These are phyloP conservation scores for Nomada fucata DNA, from an alignment of 2,888 invertebrate genomes.

Conservation along the genomic window DNA sequence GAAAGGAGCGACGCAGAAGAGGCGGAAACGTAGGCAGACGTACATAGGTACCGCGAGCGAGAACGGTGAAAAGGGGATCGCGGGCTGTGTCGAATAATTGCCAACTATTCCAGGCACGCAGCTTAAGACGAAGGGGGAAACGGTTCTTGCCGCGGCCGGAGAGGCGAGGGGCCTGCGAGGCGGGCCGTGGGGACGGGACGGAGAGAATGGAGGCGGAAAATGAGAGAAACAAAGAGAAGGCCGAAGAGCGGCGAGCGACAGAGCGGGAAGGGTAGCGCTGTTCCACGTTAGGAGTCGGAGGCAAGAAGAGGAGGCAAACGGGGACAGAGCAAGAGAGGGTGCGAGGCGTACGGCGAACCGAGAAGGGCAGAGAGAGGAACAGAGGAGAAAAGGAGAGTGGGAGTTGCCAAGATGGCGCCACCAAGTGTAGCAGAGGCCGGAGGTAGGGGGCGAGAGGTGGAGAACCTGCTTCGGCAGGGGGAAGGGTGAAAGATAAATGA, in stretches of 20 bases:
- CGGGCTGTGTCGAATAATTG: constrained; percentile 78
- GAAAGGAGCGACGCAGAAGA: constrained; percentile 21
- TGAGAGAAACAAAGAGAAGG: constrained; percentile 70
- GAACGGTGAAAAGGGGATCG: constrained; percentile 46
- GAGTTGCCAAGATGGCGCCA: constrained; percentile 84
- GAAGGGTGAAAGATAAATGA: constrained; percentile 83
- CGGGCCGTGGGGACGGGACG: constrained; percentile 57
- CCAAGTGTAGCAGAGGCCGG: constrained; percentile 73
- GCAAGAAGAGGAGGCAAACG: constrained; percentile 38
- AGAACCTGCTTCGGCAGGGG: constrained; percentile 68
- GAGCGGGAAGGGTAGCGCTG: constrained; percentile 26
- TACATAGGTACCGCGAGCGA: constrained; percentile 16
- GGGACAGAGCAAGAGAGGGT: constrained; percentile 41
- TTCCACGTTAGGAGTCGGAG: constrained; percentile 21
- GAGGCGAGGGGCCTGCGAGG: constrained; percentile 38
- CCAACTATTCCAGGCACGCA: constrained; percentile 80
- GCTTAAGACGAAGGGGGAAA: constrained; percentile 67
- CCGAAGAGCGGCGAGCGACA: constrained; percentile 25
- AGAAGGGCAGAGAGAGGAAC: constrained; percentile 57
- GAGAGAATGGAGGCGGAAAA: constrained; percentile 66
- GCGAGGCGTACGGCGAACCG: constrained; percentile 58
- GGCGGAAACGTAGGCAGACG: constrained; percentile 37
- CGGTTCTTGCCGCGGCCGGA: constrained; percentile 51
- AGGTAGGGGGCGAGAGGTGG: constrained; percentile 71
- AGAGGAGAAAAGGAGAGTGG: constrained; percentile 72